Evolutionary conservation across 2,113 vertebrate genomes (phyloP), one percentile per base, ranked within the genome.

Genomic region (Sander lucioperca): DNA sequence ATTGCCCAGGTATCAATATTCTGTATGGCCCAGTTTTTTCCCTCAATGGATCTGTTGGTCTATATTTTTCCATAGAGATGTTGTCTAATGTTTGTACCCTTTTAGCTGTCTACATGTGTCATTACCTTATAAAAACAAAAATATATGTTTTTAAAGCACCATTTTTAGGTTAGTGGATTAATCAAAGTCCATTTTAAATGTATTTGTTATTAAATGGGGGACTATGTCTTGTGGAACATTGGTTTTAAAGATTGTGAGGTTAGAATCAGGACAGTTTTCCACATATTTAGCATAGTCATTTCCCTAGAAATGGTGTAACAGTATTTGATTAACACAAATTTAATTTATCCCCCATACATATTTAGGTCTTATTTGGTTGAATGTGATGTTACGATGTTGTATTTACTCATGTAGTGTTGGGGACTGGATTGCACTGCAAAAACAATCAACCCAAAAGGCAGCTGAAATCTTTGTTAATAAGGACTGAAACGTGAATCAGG

Each of bases 391-490:
- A 77, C 56, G 58, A 62, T 54, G 33, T 36, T 81, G 65, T 74
- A 75, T 83, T 80, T 47, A 73, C 75, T 71, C 51, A 5, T 62
- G n/a, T 71, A 33, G 39, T 58, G 36, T 65, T 45, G 27, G 61
- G 73, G 85, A 70, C 67, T 81, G 53, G 65, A 83, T 62, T 72
- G 79, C 36, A 80, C 80, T 66, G 71, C 48, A 69, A 47, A 54
- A 75, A 64, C 27, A 76, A n/a, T 33, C 71, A 82, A 53, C 59
- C 79, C 36, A 33, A 79, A 87, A 86, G 89, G 89, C 91, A 94
- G 90, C 93, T 93, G 81, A 86, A 80, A 87, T 86, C 62, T 88
- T 82, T 82, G 65, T 83, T 65, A 67, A 64, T 74, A 25, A 83
- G 12, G 62, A 84, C 85, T 87, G 69, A 80, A 85, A 64, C 18